A percentile compares a stretch with the other conserved stretches of the same genome.
phyloP scores from a whole-genome alignment of 2,797 vertebrate genomes.

The Delichon dasypus region DNA sequence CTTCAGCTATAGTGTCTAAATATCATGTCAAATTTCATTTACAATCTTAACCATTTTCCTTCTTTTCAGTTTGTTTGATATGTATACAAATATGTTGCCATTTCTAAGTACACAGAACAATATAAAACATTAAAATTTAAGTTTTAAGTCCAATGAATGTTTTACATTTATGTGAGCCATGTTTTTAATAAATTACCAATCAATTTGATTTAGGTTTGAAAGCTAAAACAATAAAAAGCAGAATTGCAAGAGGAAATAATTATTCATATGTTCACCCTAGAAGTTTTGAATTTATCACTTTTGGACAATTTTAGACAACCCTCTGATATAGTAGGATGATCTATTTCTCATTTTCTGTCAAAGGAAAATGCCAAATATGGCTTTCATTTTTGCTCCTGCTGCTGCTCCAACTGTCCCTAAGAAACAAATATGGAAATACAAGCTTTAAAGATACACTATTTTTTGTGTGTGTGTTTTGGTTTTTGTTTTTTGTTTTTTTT shows the following conservation, averaged over 20 bases:
- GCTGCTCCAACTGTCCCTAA: background rate
- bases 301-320: background rate
- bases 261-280: background rate
- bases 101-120: background rate
- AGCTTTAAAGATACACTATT: background rate
- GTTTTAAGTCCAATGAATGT: background rate
- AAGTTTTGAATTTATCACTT: background rate
- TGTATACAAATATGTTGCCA: background rate
- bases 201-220: background rate
- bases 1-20: background rate
- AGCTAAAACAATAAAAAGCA: background rate
- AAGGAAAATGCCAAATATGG: background rate
- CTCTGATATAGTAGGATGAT: background rate
- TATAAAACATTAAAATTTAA: background rate
- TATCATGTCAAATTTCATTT: background rate
- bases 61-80: background rate
- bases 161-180: background rate
- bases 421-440: background rate
- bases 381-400: constrained; percentile 12
- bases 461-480: too few relatives aligned
- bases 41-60: background rate
- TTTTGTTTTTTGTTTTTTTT: too few relatives aligned
- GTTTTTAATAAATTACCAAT: background rate
- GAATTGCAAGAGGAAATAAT: background rate
- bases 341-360: background rate